phyloP scores from a whole-genome alignment of 1,140 invertebrate genomes.

The Drosophila kohkoa region DNA sequence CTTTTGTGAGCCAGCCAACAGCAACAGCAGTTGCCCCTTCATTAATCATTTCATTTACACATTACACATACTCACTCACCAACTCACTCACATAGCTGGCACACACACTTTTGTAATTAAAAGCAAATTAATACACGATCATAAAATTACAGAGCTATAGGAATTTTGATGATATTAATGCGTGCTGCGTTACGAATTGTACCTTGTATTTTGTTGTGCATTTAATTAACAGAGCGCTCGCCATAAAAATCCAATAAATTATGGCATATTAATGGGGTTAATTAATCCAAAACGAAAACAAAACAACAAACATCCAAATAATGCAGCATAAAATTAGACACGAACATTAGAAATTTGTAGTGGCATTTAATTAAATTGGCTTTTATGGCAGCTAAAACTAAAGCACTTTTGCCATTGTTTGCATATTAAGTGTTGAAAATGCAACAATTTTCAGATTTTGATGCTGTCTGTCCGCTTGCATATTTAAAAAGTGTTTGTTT shows the following conservation, averaged over 20 bases:
- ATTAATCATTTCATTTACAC: constrained; percentile 75
- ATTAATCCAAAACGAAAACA: constrained; percentile 12
- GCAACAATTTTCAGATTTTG: constrained; percentile 6
- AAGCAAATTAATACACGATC: constrained; percentile 30
- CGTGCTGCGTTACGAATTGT: background rate
- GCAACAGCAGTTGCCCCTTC: constrained; percentile 26
- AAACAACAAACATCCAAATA: background rate
- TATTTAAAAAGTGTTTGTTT: constrained; percentile 46
- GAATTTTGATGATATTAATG: constrained; percentile 10
- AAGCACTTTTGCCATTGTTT: constrained; percentile 11
- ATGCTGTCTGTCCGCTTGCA: constrained; percentile 31
- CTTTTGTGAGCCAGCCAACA: constrained; percentile 45
- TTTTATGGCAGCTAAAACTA: background rate
- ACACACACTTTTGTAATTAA: constrained; percentile 38
- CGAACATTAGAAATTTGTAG: background rate
- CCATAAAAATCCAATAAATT: constrained; percentile 18
- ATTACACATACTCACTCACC: constrained; percentile 1
- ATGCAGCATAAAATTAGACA: background rate
- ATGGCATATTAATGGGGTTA: constrained; percentile 2
- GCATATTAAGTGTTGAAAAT: constrained; percentile 1
- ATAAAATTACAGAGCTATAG: constrained; percentile 9
- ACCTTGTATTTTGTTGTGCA: background rate
- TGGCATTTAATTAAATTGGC: background rate
- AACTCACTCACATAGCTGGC: background rate
- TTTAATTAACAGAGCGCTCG: constrained; percentile 11